These are phyloP conservation scores for Icerya purchasi DNA, from an alignment of 2,888 invertebrate genomes.

Conservation along the genomic window DNA sequence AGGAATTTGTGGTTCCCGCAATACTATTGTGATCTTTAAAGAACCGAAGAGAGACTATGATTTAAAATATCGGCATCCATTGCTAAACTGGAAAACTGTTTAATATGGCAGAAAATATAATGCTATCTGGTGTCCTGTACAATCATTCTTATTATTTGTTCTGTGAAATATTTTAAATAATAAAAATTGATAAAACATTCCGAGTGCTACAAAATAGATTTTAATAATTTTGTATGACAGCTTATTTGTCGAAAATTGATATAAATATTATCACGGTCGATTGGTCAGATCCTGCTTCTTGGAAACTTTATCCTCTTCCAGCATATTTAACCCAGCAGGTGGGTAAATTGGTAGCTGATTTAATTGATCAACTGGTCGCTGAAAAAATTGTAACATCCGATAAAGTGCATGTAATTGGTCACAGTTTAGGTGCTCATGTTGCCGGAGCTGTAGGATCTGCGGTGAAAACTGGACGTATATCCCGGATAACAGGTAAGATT, in stretches of 20 bases:
- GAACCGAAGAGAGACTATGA: too few species aligned
- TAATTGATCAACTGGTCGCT: slow-evolving; percentile 22
- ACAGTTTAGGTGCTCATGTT: slow-evolving; percentile 18
- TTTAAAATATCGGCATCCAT: too few species aligned
- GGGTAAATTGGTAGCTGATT: slow-evolving; percentile 20
- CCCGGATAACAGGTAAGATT: slow-evolving; percentile 18
- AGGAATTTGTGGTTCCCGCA: too few species aligned
- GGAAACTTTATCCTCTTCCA: slow-evolving; percentile 19
- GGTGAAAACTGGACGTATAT: slow-evolving; percentile 13
- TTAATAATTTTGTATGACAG: slow-evolving; percentile 16
- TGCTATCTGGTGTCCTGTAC: background rate
- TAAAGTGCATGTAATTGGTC: slow-evolving; percentile 19
- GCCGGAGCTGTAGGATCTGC: slow-evolving; percentile 15
- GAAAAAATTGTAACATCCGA: slow-evolving; percentile 19
- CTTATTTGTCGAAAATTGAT: slow-evolving; percentile 26
- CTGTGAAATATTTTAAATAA: background rate
- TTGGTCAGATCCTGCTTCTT: slow-evolving; percentile 25
- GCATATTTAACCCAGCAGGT: slow-evolving; percentile 15
- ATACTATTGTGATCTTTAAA: too few species aligned
- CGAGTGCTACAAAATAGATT: background rate
- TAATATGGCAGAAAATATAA: too few species aligned
- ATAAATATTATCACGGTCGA: slow-evolving; percentile 31
- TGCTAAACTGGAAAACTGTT: too few species aligned
- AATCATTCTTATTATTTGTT: background rate
- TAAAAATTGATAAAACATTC: too few species aligned